Percentiles rank a stretch among this genome's conserved stretches.
Conservation (phyloP, 2,888 invertebrate genomes). For the Alviniconcha strummeri region DNA sequence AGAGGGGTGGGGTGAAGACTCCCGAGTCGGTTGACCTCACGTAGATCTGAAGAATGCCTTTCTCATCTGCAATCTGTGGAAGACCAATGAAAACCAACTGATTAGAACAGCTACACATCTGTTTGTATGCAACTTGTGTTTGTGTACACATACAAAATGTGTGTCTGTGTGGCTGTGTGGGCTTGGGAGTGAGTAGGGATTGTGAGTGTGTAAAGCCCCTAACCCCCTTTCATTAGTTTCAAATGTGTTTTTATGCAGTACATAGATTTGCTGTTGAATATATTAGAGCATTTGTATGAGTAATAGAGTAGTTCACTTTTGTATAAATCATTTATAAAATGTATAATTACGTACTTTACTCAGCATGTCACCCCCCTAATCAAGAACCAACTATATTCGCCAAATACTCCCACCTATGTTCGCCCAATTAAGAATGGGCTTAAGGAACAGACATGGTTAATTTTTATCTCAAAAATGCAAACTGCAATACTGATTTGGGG, state of each 20-base stretch:
- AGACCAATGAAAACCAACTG: background rate
- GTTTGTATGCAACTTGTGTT: too few species aligned
- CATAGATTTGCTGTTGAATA: background rate
- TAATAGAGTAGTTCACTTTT: too few species aligned
- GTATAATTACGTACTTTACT: too few species aligned
- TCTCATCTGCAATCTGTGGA: background rate
- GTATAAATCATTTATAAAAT: too few species aligned
- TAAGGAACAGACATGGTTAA: too few species aligned
- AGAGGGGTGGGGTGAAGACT: background rate
- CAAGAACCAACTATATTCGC: too few species aligned
- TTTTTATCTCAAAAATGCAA: too few species aligned
- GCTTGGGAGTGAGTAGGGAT: background rate
- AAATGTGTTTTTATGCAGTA: background rate
- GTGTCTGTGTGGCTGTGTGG: background rate
- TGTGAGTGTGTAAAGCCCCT: background rate
- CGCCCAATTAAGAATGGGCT: too few species aligned
- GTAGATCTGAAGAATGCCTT: background rate
- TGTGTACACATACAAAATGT: background rate
- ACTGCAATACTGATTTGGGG: too few species aligned
- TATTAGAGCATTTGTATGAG: too few species aligned
- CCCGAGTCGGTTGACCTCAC: background rate
- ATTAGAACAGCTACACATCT: background rate
- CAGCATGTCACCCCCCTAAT: too few species aligned
- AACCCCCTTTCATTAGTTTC: background rate
- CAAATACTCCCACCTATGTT: too few species aligned